Conservation (phyloP, 2,113 vertebrate species). For the mouse (Mus musculus) region GRCm39 chr13:63218001-63218500, state of each 20-base stretch:
- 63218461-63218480: slow-evolving; percentile 40
- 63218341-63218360: slow-evolving; percentile 40
- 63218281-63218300: slow-evolving; percentile 42
- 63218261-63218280: slow-evolving; percentile 53
- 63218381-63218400: background rate
- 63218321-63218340: slow-evolving; percentile 53
- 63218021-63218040: slow-evolving; percentile 19
- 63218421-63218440: background rate
- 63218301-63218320: slow-evolving; percentile 24
- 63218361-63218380: slow-evolving; percentile 30
- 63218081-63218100: slow-evolving; percentile 11
- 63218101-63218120: background rate
- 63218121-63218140: slow-evolving; percentile 20
- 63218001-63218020: slow-evolving; percentile 61
- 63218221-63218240: slow-evolving; percentile 53
- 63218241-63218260: slow-evolving; percentile 50
- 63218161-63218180: slow-evolving; percentile 54
- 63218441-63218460: slow-evolving; percentile 22
- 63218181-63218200: slow-evolving; percentile 55
- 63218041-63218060: slow-evolving; percentile 23
- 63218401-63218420: slow-evolving; percentile 39
- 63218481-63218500: background rate
- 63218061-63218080: background rate
- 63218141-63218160: background rate
- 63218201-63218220: slow-evolving; percentile 44